Evolutionary conservation across 2,888 invertebrate genomes (phyloP), one percentile per base, ranked within the genome.

Genomic region (Strigamia maritima): DNA sequence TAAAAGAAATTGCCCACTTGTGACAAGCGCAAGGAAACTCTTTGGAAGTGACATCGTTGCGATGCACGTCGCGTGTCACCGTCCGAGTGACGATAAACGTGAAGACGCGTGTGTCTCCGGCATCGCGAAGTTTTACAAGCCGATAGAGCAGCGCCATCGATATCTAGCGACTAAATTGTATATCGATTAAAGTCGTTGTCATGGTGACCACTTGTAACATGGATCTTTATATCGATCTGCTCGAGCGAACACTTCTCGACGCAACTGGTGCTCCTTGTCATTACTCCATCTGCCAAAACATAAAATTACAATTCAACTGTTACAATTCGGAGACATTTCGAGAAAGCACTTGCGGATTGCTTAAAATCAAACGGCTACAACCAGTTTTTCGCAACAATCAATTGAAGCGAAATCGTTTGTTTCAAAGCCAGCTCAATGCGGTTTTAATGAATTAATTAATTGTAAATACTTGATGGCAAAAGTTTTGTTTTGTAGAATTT

Each of bases 21-120:
- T 93, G 93, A 85, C 92, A 92, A 78, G 92, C 92, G 86, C 93
- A 93, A 81, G 91, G 90, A 86, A 94, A 92, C 86, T 93, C 93
- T 86, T 93, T 93, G 82, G 92, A 92, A 81, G 92, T 92, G 84
- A 93, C 91, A 87, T 93, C 93, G 44, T 44, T 44, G 80, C 92
- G 90, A 85, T 92, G 92, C 77, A 92, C 90, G 86, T 93, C 93
- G 80, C 92, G 89, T 76, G 92, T 91, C 82, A 93, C 91, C 80
- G 91, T 92, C 83, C 91, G 90, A 81, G 93, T 93, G 83, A 94
- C 91, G 84, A 93, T 91, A 87, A 94, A 94, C 80, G 93, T 93
- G 88, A 93, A 94, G 83, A 93, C 91, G 87, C 93, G 92, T 82
- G 93, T 92, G 88, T 93, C 91, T 86, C 91, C 91, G 86, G 92